phyloP scores from a whole-genome alignment of 1,140 invertebrate genomes.

The Spodoptera litura region DNA sequence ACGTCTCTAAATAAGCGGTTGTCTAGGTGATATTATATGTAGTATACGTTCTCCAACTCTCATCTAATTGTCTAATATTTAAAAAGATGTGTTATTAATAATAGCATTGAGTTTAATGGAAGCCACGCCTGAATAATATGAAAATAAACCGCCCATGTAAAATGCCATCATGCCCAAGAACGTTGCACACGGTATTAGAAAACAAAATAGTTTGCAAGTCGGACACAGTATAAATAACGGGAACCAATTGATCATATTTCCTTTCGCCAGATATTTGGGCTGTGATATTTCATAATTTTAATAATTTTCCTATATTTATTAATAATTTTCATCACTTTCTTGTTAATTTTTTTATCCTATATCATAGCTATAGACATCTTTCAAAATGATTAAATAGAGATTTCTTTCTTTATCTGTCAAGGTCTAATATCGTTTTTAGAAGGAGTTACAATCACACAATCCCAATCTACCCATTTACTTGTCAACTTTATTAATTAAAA shows the following conservation, averaged over 20 bases:
- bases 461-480: too few species aligned
- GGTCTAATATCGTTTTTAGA: neutral
- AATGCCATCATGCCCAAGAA: slow-evolving; percentile 51
- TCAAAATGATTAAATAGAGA: neutral
- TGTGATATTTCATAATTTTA: slow-evolving; percentile 4
- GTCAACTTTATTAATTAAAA: too few species aligned
- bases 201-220: slow-evolving; percentile 49
- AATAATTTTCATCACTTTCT: neutral
- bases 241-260: slow-evolving; percentile 45
- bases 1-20: slow-evolving; percentile 38
- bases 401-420: neutral
- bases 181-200: slow-evolving; percentile 35
- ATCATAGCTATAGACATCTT: neutral
- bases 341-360: neutral
- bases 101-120: slow-evolving; percentile 57
- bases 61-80: slow-evolving; percentile 17
- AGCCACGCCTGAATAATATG: slow-evolving; percentile 55
- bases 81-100: slow-evolving; percentile 58
- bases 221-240: slow-evolving; percentile 42
- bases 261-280: neutral
- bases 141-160: slow-evolving; percentile 56
- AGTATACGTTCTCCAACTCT: neutral
- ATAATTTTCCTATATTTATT: slow-evolving; percentile 26
- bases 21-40: neutral
- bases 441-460: neutral